Evolutionary conservation across 2,797 vertebrate genomes (phyloP).

Genomic region (Notolabrus celidotus): DNA sequence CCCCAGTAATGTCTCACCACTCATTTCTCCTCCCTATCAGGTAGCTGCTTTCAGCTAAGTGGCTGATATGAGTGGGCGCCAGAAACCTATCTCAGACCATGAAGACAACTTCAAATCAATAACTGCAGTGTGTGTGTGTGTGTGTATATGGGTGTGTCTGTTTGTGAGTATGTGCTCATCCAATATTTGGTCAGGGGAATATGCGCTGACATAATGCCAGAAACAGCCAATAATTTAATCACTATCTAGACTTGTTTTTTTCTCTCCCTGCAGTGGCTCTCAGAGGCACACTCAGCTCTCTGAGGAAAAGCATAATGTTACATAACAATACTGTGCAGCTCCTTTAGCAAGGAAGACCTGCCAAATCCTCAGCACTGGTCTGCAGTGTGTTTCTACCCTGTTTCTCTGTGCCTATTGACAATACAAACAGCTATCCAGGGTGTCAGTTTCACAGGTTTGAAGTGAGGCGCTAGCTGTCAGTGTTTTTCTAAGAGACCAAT

Average conservation of each 20-base stretch:
- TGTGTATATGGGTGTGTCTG: conserved; percentile 16
- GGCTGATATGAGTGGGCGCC: conserved; percentile 60
- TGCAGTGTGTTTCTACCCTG: conserved; percentile 2
- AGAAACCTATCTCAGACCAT: conserved; percentile 56
- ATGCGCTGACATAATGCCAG: conserved; percentile 49
- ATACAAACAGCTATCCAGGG: conserved; percentile 5
- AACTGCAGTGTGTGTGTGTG: conserved; percentile 34
- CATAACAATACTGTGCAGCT: conserved; percentile 34
- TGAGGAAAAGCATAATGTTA: conserved; percentile 34
- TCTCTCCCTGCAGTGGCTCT: conserved; percentile 34
- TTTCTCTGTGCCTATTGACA: conserved; percentile 4
- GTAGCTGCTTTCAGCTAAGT: conserved; percentile 67
- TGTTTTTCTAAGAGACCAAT: neutral
- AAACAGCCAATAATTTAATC: conserved; percentile 51
- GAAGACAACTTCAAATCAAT: conserved; percentile 65
- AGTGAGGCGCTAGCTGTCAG: neutral
- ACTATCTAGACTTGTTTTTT: conserved; percentile 29
- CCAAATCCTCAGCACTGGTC: neutral
- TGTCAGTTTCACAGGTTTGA: conserved; percentile 5
- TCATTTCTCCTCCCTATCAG: conserved; percentile 42
- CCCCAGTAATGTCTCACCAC: conserved; percentile 36
- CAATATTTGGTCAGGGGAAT: conserved; percentile 41
- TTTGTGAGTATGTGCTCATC: conserved; percentile 20
- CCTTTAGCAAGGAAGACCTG: conserved; percentile 2
- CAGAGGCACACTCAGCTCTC: conserved; percentile 24